Conservation (phyloP, 1,140 invertebrate species). For the Scaptomyza pallida region DNA sequence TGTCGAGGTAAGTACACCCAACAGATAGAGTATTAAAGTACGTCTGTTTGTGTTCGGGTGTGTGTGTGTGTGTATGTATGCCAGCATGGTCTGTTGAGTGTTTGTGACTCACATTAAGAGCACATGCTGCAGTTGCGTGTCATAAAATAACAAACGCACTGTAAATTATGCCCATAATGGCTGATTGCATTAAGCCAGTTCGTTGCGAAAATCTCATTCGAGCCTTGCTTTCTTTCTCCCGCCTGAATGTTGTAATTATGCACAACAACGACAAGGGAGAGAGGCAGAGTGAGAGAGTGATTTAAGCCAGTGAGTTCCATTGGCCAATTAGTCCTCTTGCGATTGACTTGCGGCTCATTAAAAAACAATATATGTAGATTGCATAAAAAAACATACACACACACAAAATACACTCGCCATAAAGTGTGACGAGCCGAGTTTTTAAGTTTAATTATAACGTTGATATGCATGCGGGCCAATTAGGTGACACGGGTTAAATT, state of each 20-base stretch:
- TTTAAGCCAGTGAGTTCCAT: constrained; percentile 14
- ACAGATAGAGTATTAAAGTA: neutral
- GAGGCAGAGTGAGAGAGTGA: neutral
- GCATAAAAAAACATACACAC: constrained; percentile 27
- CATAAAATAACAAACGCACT: constrained; percentile 66
- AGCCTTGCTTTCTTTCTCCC: constrained; percentile 11
- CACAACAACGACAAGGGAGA: constrained; percentile 5
- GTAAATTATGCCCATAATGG: constrained; percentile 81
- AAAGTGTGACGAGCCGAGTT: constrained; percentile 31
- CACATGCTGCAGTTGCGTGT: constrained; percentile 75
- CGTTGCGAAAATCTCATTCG: constrained; percentile 27
- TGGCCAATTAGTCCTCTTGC: constrained; percentile 74
- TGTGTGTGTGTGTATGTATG: neutral
- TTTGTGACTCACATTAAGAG: constrained; percentile 54
- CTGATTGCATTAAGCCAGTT: constrained; percentile 70
- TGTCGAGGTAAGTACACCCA: constrained; percentile 88
- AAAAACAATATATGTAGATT: constrained; percentile 82
- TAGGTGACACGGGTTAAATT: constrained; percentile 62
- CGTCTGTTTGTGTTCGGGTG: too few relatives aligned
- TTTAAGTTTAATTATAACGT: constrained; percentile 71
- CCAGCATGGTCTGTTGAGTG: neutral
- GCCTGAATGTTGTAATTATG: constrained; percentile 68
- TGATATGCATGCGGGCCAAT: constrained; percentile 64
- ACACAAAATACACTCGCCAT: constrained; percentile 31
- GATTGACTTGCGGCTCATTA: constrained; percentile 82